phyloP scores from a whole-genome alignment of 2,113 vertebrate species.

The Gymnogyps californianus region DNA sequence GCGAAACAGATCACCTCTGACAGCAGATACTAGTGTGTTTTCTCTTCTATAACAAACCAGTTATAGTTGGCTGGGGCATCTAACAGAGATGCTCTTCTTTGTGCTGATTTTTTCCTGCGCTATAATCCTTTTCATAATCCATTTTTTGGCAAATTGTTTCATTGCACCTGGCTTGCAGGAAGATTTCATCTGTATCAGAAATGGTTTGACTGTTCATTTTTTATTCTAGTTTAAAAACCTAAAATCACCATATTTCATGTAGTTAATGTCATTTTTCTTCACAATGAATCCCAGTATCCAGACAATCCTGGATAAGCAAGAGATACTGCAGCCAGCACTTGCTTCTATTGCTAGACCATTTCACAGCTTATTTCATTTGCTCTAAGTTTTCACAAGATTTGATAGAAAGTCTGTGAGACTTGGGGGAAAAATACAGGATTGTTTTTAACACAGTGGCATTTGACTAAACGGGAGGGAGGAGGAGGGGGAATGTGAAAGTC shows the following conservation, averaged over 20 bases:
- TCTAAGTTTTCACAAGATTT: slow-evolving; percentile 26
- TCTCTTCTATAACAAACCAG: neutral
- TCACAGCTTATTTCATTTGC: slow-evolving; percentile 30
- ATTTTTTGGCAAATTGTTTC: neutral
- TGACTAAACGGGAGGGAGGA: slow-evolving; percentile 25
- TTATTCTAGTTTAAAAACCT: neutral
- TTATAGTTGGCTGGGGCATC: neutral
- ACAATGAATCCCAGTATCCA: neutral
- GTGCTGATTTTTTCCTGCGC: neutral
- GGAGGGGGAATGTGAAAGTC: slow-evolving; percentile 15
- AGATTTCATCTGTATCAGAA: slow-evolving; percentile 30
- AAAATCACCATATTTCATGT: neutral
- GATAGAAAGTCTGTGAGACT: slow-evolving; percentile 41
- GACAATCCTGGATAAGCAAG: neutral
- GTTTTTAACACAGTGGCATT: slow-evolving; percentile 45
- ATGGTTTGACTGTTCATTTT: neutral
- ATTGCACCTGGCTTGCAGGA: neutral
- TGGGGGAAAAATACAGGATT: neutral
- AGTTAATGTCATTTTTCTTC: slow-evolving; percentile 28
- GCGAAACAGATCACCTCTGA: neutral
- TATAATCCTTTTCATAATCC: neutral
- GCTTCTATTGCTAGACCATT: neutral
- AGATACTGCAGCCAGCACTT: neutral
- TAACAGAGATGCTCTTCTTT: neutral
- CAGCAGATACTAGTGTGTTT: neutral